Base-by-base conservation (phyloP, 2,797 vertebrate species). In the Galagoides demidoff region DNA sequence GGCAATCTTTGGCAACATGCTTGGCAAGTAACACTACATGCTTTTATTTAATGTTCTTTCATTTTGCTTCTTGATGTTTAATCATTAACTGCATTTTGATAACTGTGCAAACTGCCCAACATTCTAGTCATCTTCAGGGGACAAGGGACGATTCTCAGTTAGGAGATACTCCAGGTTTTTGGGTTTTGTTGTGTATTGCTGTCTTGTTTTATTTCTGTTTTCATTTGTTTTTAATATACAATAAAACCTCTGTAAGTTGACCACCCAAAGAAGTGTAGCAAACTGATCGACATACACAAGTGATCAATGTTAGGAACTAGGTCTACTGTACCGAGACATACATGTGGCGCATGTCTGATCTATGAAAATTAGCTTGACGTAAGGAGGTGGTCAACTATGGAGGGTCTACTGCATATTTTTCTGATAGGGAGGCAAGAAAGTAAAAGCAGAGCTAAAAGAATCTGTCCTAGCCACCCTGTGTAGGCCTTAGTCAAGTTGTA, bases 21-120 rank as follows among this genome's bases (percentile, higher is more conserved):
- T n/a, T 93, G 76, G 20, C 9, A 92, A 94, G 49, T 39, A 37
- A 77, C 3, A 45, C 0, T 59, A 14, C 5, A 1, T 16, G 49
- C 49, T 52, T 52, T 52, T 52, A 52, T 52, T 52, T 52, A 16
- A 52, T 83, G 12, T 45, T 95, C 63, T 85, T 59, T 74, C 86
- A 71, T 52, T 96, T 95, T 90, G 27, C 37, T 59, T 93, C 13
- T 37, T 66, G 61, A 78, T 61, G 77, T 4, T 93, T 76, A 66
- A 45, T 9, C 17, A 25, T 85, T 57, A 93, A 79, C 14, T 19
- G 70, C 49, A 37, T 61, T n/a, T 70, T 82, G 31, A 16, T 90
- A 78, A 74, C 9, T 74, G 57, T 61, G 31, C 45, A 78, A 74
- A 74, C 4, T n/a, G 68, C 7, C 7, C 10, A 79, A 59, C 39